Evolutionary conservation across 2,797 vertebrate genomes (phyloP), one percentile per base, ranked within the genome.

Genomic region (Bucorvus abyssinicus): DNA sequence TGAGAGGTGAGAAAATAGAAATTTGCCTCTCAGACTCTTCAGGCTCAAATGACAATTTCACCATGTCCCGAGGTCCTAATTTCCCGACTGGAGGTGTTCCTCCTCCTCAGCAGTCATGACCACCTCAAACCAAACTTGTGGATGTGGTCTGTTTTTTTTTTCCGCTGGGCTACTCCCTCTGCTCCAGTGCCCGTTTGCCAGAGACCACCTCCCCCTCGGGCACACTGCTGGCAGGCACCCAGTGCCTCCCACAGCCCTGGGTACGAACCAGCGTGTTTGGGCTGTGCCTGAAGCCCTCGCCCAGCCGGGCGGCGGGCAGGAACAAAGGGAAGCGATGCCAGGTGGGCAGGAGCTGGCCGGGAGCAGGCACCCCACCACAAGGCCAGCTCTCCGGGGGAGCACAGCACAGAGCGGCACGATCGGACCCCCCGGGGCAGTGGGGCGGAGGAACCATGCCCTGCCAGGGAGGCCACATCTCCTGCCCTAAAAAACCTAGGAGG

Each of bases 201-300:
- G 60, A 22, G 40, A 19, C 9, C 12, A 6, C 27, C 17, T 19
- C 12, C 38, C 36, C n/a, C 16, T 20, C 67, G 14, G 32, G 24
- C 26, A 9, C 15, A 3, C 34, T 21, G 42, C 47, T 6, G 77
- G 55, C 63, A 36, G 38, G 18, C 27, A 29, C 21, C 44, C 49
- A 9, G 68, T 22, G 36, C 15, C 60, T 47, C 12, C 47, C 2
- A 5, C 17, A 53, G 30, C 32, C 38, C 22, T 3, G 40, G 17
- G 12, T 6, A 14, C 0, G 27, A 67, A 3, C 19, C 53, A 17
- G 67, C 19, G 15, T 12, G 0, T 18, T 10, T 0, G 50, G 70
- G 78, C 23, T 9, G 4, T 24, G 3, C 47, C 65, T 4, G 73
- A 47, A 59, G 32, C 21, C 8, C 26, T 42, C 36, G 8, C 6